Evolutionary conservation across 2,113 vertebrate species (phyloP), one percentile per base, ranked within the genome.

Genomic region (Chroicocephalus ridibundus): DNA sequence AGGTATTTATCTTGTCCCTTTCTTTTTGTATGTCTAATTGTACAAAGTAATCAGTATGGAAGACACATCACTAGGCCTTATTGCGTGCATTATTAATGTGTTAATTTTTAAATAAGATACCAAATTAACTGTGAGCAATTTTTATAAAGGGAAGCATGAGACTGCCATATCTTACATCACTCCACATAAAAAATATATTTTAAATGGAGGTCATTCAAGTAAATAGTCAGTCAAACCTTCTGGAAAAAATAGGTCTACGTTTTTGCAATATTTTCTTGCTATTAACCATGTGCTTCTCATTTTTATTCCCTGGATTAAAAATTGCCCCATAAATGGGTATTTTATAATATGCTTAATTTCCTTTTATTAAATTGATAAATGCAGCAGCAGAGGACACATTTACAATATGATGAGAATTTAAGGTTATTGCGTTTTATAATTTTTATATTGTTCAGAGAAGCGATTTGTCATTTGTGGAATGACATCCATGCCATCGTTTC

Each of bases 351-450:
- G 97, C 95, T 98, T 99, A 98, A 99, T 99, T 99, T 99, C 98
- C 96, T 97, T 98, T 99, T 99, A 98, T 99, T 99, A 99, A 99
- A 98, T 98, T 98, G 98, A 99, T 98, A 98, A 99, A 99, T 98
- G 98, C 96, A 98, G 98, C 98, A 97, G 98, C 95, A 98, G 97
- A 98, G 98, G 98, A 92, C 97, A 98, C 98, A 98, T 98, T 99
- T 98, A 97, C 94, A 97, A 93, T 97, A 96, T 98, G 98, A 99
- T 98, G 98, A 98, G 98, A 99, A 99, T 98, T 98, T 98, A 98
- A 98, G 98, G 98, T 99, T 99, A 99, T 99, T 99, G 98, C 98
- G 96, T 99, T 99, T 98, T 98, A 97, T 98, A 98, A 99, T 98
- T 99, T 99, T 99, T 98, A 98, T 98, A 98, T 98, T 98, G 98